Evolutionary conservation across 2,888 invertebrate species (phyloP), one percentile per base, ranked within the genome.

Genomic region (Chamaedrilus cognettii): DNA sequence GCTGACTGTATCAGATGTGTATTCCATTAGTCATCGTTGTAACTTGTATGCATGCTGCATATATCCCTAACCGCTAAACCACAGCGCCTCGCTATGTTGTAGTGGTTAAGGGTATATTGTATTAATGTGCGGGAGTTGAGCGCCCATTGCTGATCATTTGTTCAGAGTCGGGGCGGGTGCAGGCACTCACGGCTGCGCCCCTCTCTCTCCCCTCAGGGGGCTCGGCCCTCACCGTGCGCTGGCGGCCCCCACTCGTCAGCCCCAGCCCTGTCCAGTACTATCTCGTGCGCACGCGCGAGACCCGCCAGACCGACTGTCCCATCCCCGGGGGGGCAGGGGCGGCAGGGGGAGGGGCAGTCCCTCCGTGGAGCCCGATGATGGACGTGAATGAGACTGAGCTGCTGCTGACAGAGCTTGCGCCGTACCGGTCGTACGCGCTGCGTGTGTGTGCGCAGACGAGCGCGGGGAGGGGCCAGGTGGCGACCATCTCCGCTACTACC

Each of bases 361-460:
- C 42, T 2, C 19, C 58, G 3, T 71, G 72, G 70, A 64, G 59
- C 34, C 69, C 65, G 3, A 31, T 42, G 28, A 60, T 70, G 11
- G 57, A 66, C 33, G 49, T 72, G 2, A 33, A 59, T 30, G 49
- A 69, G 42, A 63, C 51, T 15, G 23, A 28, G 19, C 77, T 73
- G 61, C 74, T 74, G 5, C 60, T 80, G 19, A 70, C 69, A 0
- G 76, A 76, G 55, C 75, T 82, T 19, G 58, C 67, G 19, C 77
- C 80, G 2, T 77, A 78, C 71, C 76, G 79, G 2, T 71, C 73
- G 63, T 81, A 81, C 68, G 74, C 68, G 60, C 56, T 72, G 32
- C 57, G 58, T 23, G 61, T 74, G 5, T 68, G 68, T 65, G 66
- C 70, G 5, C 34, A 65, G 57, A 74, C 72, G 7, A 35, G 42